A percentile compares a stretch with the other conserved stretches of the same genome.
Evolutionary conservation across 2,113 vertebrate species (phyloP).

Genomic region (Microcebus ravelobensis): DNA sequence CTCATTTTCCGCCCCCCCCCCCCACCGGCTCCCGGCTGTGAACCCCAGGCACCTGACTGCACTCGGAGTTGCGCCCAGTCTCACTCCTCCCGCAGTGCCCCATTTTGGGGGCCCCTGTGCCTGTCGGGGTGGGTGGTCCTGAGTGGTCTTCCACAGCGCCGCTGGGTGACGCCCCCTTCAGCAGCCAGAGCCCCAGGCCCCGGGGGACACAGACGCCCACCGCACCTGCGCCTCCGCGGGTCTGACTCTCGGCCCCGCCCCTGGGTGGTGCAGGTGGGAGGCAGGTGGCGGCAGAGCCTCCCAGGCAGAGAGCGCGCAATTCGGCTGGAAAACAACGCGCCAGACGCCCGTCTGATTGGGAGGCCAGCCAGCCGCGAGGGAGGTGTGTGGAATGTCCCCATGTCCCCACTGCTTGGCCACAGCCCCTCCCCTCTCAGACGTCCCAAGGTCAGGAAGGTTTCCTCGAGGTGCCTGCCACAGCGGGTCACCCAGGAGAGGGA

Average conservation of each 20-base stretch:
- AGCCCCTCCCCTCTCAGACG: not conserved
- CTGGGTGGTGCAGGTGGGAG: fast-evolving
- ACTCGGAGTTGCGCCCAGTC: not conserved
- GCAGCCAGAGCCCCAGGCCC: not conserved
- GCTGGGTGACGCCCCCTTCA: not conserved
- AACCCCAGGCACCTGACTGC: no score
- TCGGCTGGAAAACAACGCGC: not conserved
- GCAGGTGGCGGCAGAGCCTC: not conserved
- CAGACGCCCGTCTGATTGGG: not conserved
- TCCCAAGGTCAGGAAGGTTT: fast-evolving
- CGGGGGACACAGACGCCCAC: fast-evolving
- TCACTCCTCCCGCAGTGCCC: no score
- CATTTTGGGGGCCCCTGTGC: no score
- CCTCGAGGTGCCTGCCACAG: fast-evolving
- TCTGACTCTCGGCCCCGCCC: fast-evolving
- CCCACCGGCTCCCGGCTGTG: no score
- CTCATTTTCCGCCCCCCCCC: not conserved
- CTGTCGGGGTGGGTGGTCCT: fast-evolving
- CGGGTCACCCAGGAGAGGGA: fast-evolving
- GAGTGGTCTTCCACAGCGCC: no score
- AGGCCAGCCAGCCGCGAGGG: not conserved
- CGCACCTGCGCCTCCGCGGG: fast-evolving
- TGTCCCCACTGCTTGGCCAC: not conserved
- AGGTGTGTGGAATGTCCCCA: fast-evolving
- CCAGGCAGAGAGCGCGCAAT: not conserved